Percentiles rank a stretch among this genome's conserved stretches.
phyloP scores from a whole-genome alignment of 2,113 vertebrate genomes.

The Leptosomus discolor region DNA sequence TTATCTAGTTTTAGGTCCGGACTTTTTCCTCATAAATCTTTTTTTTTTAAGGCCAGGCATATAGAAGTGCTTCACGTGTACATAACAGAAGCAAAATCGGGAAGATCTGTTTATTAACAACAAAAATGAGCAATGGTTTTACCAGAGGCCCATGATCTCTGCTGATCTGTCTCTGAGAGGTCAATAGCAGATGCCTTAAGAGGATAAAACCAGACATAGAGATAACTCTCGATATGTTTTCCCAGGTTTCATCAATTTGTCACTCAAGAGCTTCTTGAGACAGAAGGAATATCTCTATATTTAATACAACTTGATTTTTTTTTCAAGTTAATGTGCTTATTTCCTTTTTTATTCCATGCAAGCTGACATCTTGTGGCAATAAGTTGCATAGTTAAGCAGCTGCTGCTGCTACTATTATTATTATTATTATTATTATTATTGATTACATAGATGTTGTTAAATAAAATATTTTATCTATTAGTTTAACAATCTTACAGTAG shows the following conservation, averaged over 20 bases:
- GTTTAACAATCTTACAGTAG: background rate
- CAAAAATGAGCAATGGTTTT: background rate
- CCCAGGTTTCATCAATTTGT: background rate
- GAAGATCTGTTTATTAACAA: background rate
- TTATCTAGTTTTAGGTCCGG: background rate
- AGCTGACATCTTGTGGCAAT: background rate
- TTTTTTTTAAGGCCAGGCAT: background rate
- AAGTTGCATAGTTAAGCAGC: background rate
- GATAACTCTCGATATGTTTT: background rate
- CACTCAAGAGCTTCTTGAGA: background rate
- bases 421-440: background rate
- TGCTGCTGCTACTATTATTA: background rate
- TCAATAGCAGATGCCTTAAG: background rate
- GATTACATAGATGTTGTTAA: background rate
- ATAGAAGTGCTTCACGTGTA: background rate
- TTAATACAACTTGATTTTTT: background rate
- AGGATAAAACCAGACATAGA: background rate
- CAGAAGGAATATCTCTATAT: background rate
- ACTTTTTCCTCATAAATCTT: background rate
- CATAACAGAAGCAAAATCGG: background rate
- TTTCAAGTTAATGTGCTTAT: background rate
- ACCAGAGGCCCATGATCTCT: background rate
- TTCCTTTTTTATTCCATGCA: conserved; percentile 18
- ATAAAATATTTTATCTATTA: background rate
- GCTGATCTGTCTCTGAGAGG: background rate